phyloP scores from a whole-genome alignment of 1,140 invertebrate genomes.

The Hycleus phaleratus region DNA sequence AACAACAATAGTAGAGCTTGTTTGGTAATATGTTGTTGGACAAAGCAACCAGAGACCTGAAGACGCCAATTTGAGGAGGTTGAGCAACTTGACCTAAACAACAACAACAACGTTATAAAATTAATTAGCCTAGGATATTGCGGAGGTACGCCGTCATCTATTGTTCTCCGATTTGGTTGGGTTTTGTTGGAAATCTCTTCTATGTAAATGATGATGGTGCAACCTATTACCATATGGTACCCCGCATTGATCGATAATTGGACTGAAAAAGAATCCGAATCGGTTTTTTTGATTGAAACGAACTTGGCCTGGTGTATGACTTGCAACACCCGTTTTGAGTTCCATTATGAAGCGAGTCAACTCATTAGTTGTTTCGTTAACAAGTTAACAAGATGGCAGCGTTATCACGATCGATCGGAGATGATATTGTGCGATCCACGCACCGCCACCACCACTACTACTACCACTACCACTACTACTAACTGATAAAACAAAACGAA shows the following conservation, averaged over 20 bases:
- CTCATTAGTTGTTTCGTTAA: conserved; percentile 41
- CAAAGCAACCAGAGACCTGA: background rate
- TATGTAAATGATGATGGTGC: background rate
- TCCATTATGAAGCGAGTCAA: conserved; percentile 32
- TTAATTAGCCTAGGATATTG: conserved; percentile 21
- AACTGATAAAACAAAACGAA: conserved; percentile 10
- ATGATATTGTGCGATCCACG: conserved; percentile 36
- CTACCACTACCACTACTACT: too few species aligned
- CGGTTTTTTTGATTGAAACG: background rate
- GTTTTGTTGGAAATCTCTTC: background rate
- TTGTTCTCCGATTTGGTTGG: conserved; percentile 14
- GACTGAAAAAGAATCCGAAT: background rate
- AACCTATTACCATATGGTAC: conserved; percentile 1
- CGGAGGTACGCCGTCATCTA: conserved; percentile 1
- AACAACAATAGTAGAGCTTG: background rate
- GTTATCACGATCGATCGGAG: conserved; percentile 36
- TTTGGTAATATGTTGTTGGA: background rate
- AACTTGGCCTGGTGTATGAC: conserved; percentile 34
- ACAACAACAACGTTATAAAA: conserved; percentile 18
- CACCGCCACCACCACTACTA: conserved; percentile 14
- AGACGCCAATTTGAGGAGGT: background rate
- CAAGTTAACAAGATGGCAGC: conserved; percentile 40
- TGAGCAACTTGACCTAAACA: conserved; percentile 19
- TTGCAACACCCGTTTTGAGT: conserved; percentile 30
- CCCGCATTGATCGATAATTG: background rate